Conservation (phyloP, 1,140 invertebrate species). For the Ylistrum balloti region DNA sequence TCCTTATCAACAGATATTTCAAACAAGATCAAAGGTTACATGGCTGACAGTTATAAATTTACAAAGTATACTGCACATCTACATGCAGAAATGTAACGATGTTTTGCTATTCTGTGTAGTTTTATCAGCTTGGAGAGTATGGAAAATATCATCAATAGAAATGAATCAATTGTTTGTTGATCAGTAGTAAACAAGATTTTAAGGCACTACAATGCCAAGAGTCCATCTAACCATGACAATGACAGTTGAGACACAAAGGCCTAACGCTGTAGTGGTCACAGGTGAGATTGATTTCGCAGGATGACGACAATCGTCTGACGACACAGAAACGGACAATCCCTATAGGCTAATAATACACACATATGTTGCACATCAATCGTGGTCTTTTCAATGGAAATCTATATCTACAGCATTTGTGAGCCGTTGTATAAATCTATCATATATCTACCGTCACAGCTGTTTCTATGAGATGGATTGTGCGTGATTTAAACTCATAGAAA, state of each 20-base stretch:
- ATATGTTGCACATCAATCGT: background rate
- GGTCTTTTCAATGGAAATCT: background rate
- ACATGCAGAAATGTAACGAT: no score
- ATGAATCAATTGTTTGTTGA: no score
- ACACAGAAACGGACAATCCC: background rate
- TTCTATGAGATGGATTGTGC: background rate
- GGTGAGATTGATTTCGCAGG: background rate
- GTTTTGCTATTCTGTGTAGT: no score
- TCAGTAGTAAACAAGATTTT: no score
- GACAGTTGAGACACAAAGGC: background rate
- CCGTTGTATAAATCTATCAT: background rate
- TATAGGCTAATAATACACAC: slow-evolving; percentile 8
- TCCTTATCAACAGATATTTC: no score
- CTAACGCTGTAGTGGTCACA: background rate
- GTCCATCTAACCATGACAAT: background rate
- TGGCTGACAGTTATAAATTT: no score
- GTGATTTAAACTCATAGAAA: background rate
- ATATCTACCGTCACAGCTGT: background rate
- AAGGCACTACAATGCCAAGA: no score
- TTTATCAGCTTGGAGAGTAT: no score
- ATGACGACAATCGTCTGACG: slow-evolving; percentile 8
- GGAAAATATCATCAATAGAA: no score
- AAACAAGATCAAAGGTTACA: no score
- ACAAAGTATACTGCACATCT: no score
- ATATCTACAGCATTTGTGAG: background rate